A percentile compares a stretch with the other conserved stretches of the same genome.
Evolutionary conservation across 1,140 invertebrate species (phyloP).

Genomic region (Drosophila bifasciata): DNA sequence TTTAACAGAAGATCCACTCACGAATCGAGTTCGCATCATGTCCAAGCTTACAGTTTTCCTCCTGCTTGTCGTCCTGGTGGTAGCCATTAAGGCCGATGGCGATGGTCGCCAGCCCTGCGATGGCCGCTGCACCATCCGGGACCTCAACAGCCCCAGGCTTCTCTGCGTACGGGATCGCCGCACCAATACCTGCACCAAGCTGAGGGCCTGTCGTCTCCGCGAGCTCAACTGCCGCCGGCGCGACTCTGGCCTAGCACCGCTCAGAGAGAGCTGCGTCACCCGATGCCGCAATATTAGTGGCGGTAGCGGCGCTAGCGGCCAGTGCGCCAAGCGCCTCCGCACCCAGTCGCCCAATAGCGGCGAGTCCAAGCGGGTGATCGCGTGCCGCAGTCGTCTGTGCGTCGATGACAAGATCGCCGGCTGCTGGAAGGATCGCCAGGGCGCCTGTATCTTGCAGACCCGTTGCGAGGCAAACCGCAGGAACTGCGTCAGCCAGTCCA

Average conservation of each 20-base stretch:
- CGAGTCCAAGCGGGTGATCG: slow-evolving; percentile 13
- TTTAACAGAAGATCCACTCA: neutral
- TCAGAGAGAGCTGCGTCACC: slow-evolving; percentile 9
- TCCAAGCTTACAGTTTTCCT: slow-evolving; percentile 54
- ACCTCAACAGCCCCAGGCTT: neutral
- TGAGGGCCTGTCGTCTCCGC: slow-evolving; percentile 52
- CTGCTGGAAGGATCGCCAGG: slow-evolving; percentile 36
- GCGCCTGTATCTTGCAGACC: slow-evolving; percentile 30
- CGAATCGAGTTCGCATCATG: slow-evolving; percentile 30
- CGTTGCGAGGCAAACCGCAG: slow-evolving; percentile 37
- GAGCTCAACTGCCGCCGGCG: slow-evolving; percentile 61
- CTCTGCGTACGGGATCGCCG: slow-evolving; percentile 45
- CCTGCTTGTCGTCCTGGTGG: slow-evolving; percentile 29
- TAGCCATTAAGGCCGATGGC: slow-evolving; percentile 21
- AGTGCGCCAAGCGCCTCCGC: slow-evolving; percentile 26
- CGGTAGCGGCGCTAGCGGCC: slow-evolving; percentile 36
- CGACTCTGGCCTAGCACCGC: slow-evolving; percentile 20
- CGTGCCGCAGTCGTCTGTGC: slow-evolving; percentile 36
- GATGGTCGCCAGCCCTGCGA: slow-evolving; percentile 1
- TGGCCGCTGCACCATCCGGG: slow-evolving; percentile 49
- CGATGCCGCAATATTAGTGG: slow-evolving; percentile 43
- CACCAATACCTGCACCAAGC: slow-evolving; percentile 57
- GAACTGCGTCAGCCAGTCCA: slow-evolving; percentile 23
- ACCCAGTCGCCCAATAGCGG: neutral
- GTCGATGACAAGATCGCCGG: slow-evolving; percentile 36